Percentiles rank a stretch among this genome's conserved stretches.
Conservation (phyloP, 1,140 invertebrate genomes). For the Hypothenemus hampei region DNA sequence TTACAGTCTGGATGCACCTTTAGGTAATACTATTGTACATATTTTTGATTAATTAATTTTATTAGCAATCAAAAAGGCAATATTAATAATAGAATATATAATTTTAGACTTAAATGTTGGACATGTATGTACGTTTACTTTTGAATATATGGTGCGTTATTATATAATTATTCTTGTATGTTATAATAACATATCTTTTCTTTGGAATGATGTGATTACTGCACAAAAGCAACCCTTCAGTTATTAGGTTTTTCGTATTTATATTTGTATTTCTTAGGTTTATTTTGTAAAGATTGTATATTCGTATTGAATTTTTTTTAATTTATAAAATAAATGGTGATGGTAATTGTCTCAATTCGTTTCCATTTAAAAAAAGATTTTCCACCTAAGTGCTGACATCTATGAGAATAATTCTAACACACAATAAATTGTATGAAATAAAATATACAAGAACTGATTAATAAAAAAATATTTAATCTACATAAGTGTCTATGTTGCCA, state of each 20-base stretch:
- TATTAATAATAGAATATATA: constrained; percentile 16
- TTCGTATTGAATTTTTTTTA: constrained; percentile 19
- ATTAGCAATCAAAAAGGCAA: constrained; percentile 13
- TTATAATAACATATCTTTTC: constrained; percentile 26
- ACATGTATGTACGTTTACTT: background rate
- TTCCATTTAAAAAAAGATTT: background rate
- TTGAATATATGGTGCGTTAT: constrained; percentile 23
- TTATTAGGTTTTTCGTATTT: constrained; percentile 9
- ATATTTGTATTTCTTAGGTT: constrained; percentile 1
- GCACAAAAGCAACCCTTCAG: background rate
- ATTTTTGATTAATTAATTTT: constrained; percentile 6
- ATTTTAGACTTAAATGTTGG: background rate
- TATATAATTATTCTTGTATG: constrained; percentile 23
- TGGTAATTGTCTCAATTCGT: constrained; percentile 8
- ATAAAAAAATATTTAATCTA: too few species aligned
- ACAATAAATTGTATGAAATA: too few species aligned
- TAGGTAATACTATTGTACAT: constrained; percentile 5
- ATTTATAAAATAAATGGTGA: constrained; percentile 24
- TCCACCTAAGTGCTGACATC: too few species aligned
- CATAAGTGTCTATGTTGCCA: too few species aligned
- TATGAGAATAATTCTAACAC: too few species aligned
- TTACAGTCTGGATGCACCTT: background rate
- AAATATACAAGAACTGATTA: too few species aligned
- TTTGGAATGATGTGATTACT: constrained; percentile 20
- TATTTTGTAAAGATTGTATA: constrained; percentile 27